These are phyloP conservation scores for Margarornis squamiger DNA, from an alignment of 2,797 vertebrate species.

Conservation along the genomic window DNA sequence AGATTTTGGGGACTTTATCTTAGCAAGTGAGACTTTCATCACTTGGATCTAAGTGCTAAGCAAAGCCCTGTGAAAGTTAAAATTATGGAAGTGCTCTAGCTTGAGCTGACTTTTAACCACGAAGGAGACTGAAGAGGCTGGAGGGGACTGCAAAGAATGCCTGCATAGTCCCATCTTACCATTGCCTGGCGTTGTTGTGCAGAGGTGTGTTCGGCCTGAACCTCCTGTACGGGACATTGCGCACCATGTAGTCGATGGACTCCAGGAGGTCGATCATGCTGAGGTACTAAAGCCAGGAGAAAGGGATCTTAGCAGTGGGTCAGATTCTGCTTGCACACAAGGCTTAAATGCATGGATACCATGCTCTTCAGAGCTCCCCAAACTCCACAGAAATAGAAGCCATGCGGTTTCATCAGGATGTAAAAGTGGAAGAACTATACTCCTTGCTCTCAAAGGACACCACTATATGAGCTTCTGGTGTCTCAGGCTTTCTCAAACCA, in stretches of 20 bases:
- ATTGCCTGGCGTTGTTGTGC: conserved; percentile 77
- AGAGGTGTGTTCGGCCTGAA: conserved; percentile 84
- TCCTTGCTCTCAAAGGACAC: neutral
- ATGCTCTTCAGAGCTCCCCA: neutral
- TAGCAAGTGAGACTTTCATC: neutral
- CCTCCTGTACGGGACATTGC: conserved; percentile 90
- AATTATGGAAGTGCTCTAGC: neutral
- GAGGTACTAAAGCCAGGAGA: conserved; percentile 81
- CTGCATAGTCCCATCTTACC: conserved; percentile 75
- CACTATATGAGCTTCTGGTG: rapidly evolving
- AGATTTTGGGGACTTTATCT: neutral
- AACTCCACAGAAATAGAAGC: neutral
- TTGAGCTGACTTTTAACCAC: neutral
- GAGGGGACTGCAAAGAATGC: neutral
- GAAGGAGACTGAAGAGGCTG: neutral
- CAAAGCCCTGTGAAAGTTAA: neutral
- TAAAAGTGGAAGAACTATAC: neutral
- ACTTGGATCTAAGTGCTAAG: neutral
- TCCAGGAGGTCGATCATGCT: conserved; percentile 92
- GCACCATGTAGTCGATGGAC: conserved; percentile 92
- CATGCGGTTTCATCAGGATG: neutral
- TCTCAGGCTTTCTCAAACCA: neutral
- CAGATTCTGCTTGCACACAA: neutral
- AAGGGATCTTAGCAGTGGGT: neutral
- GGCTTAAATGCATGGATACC: neutral